A percentile compares a stretch with the other conserved stretches of the same genome.
Evolutionary conservation across 2,888 invertebrate species (phyloP).

Genomic region (Diarsia dahlii): DNA sequence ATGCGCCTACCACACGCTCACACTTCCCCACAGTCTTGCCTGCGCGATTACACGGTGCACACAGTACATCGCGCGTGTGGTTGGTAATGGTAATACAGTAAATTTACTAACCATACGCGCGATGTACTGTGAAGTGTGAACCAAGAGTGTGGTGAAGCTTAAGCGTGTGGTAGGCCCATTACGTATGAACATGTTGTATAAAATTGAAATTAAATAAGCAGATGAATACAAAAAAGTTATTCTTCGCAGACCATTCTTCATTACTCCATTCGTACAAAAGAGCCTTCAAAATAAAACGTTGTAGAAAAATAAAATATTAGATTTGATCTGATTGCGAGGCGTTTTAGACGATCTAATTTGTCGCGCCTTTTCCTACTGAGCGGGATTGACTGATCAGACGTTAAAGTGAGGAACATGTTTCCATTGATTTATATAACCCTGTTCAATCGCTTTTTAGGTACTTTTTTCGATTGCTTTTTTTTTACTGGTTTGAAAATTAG

Average conservation of each 20-base stretch:
- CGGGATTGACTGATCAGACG: constrained; percentile 10
- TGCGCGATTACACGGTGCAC: too few species aligned
- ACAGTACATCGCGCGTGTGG: too few species aligned
- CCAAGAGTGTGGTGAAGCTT: too few species aligned
- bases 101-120: too few species aligned
- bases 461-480: not conserved
- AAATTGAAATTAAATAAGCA: not conserved
- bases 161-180: too few species aligned
- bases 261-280: not conserved
- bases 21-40: too few species aligned
- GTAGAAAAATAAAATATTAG: constrained; percentile 3
- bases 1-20: too few species aligned
- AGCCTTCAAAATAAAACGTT: constrained; percentile 9
- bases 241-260: not conserved
- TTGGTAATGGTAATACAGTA: too few species aligned
- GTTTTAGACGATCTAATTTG: constrained; percentile 34
- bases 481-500: not conserved
- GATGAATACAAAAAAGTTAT: not conserved
- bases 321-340: constrained; percentile 29
- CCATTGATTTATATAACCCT: not conserved
- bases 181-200: not conserved
- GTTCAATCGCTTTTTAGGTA: not conserved
- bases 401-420: not conserved
- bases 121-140: too few species aligned
- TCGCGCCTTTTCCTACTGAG: not conserved